Conservation (phyloP, 2,888 invertebrate species). For the Orthonychiurus folsomi region DNA sequence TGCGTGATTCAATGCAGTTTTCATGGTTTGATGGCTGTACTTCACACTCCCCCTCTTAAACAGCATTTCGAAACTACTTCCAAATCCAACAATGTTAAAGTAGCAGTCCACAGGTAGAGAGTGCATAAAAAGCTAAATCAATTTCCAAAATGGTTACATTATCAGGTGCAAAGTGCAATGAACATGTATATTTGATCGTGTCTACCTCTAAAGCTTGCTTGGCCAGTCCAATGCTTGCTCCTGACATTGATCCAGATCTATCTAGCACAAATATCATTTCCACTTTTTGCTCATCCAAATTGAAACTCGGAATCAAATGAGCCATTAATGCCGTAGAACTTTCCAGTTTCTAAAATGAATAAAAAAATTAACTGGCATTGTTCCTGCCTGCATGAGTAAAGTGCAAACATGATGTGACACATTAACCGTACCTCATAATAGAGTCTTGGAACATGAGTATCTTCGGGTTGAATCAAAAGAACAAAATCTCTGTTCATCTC, state of each 20-base stretch:
- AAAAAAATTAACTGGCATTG: no score
- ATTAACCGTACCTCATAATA: slow-evolving; percentile 43
- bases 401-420: not conserved
- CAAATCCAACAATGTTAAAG: slow-evolving; percentile 46
- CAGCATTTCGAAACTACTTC: slow-evolving; percentile 37
- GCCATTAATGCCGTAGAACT: slow-evolving; percentile 27
- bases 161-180: not conserved
- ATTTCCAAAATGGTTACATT: not conserved
- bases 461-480: slow-evolving; percentile 44
- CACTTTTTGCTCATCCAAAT: slow-evolving; percentile 39
- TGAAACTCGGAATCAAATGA: slow-evolving; percentile 45
- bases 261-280: slow-evolving; percentile 45
- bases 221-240: slow-evolving; percentile 37
- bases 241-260: slow-evolving; percentile 46
- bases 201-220: slow-evolving; percentile 43
- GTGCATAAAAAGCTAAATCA: slow-evolving; percentile 40
- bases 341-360: slow-evolving; percentile 19
- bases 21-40: slow-evolving; percentile 38
- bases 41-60: slow-evolving; percentile 36
- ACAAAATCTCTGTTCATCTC: slow-evolving; percentile 43
- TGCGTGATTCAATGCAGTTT: slow-evolving; percentile 24
- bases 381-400: no score
- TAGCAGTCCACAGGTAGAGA: slow-evolving; percentile 41
- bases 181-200: not conserved
- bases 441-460: slow-evolving; percentile 46